A percentile compares a stretch with the other conserved stretches of the same genome.
These are phyloP conservation scores for Gallinago undulata DNA, from an alignment of 2,113 vertebrate species.

Conservation along the genomic window DNA sequence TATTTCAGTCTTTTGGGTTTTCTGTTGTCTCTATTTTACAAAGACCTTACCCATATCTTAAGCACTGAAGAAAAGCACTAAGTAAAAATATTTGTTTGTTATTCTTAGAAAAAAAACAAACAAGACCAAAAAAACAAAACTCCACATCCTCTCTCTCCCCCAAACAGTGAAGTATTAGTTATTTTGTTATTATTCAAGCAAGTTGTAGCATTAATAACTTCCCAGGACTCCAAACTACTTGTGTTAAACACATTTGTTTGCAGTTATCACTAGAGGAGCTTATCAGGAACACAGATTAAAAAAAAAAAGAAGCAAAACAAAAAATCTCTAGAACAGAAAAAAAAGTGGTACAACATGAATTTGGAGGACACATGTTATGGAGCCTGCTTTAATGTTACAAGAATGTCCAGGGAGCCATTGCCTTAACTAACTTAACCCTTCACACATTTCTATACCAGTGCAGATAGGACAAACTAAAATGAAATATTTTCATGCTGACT, in stretches of 20 bases:
- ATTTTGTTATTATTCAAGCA: background rate
- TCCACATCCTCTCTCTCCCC: no score
- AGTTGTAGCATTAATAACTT: background rate
- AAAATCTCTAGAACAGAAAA: background rate
- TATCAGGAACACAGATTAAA: background rate
- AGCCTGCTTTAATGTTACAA: background rate
- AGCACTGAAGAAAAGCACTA: background rate
- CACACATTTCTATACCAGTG: background rate
- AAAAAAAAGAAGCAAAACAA: accelerated
- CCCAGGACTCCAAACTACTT: background rate
- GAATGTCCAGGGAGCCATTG: background rate
- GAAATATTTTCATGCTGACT: background rate
- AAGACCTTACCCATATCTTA: background rate
- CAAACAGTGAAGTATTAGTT: background rate
- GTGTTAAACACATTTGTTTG: background rate
- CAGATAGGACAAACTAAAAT: background rate
- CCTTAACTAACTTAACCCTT: background rate
- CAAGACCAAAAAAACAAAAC: background rate
- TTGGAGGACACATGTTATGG: background rate
- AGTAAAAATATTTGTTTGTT: background rate
- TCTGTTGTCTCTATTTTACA: background rate
- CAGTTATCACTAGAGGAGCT: background rate
- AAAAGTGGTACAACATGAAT: background rate
- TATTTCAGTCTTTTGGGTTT: background rate
- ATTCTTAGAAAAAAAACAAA: background rate